phyloP scores from a whole-genome alignment of 53 echinoderm and acorn worm species.

The Actinopyga echinites region DNA sequence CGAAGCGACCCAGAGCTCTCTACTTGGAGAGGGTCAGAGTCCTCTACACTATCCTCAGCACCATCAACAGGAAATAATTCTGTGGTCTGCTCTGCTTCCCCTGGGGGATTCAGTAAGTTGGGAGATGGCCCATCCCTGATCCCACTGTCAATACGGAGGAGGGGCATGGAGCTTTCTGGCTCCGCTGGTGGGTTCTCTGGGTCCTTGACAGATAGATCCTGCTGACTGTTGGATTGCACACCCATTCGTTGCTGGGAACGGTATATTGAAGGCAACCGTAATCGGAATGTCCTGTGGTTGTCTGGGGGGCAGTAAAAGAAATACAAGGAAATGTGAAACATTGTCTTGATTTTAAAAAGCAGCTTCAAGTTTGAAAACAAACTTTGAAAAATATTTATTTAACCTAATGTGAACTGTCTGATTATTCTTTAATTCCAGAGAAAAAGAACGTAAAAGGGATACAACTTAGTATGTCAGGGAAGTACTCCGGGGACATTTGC shows the following conservation, averaged over 20 bases:
- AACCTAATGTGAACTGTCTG: too few species aligned
- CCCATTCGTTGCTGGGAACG: constrained; percentile 54
- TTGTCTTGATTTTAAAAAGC: neutral
- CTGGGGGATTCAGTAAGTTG: constrained; percentile 27
- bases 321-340: neutral
- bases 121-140: constrained; percentile 54
- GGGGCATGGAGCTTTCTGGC: constrained; percentile 80
- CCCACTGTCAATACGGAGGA: constrained; percentile 41
- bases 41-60: constrained; percentile 11
- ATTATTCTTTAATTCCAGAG: too few species aligned
- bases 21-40: constrained; percentile 34
- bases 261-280: constrained; percentile 86
- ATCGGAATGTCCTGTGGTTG: constrained; percentile 95
- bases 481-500: too few species aligned
- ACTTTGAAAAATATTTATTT: too few species aligned
- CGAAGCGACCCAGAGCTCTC: constrained; percentile 22
- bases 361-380: too few species aligned
- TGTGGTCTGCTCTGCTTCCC: neutral
- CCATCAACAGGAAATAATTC: constrained; percentile 34
- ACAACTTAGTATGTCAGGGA: too few species aligned
- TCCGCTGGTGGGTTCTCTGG: constrained; percentile 54
- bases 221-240: constrained; percentile 43
- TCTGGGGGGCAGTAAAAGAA: constrained; percentile 69
- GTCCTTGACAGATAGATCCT: constrained; percentile 42
- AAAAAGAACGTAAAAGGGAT: too few species aligned